These are phyloP conservation scores for Magallana gigas DNA, from an alignment of 1,140 invertebrate genomes.

Conservation along the genomic window DNA sequence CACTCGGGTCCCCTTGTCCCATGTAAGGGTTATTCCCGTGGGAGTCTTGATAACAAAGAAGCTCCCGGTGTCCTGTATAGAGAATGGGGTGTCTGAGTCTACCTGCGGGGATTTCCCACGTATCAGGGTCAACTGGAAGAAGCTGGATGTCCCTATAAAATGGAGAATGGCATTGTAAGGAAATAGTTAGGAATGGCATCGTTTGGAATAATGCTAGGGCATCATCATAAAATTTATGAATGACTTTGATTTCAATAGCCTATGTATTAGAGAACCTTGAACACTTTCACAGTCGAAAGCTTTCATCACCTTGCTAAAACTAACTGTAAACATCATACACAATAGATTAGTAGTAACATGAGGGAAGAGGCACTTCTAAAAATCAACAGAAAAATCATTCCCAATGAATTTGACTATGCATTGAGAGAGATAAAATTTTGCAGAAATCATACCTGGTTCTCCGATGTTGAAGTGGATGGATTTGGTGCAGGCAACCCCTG, in stretches of 20 bases:
- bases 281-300: background rate
- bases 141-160: slow-evolving; percentile 64
- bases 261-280: background rate
- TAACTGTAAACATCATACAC: background rate
- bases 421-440: background rate
- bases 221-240: no score
- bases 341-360: background rate
- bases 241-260: no score
- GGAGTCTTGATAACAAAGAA: slow-evolving; percentile 89
- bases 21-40: slow-evolving; percentile 89
- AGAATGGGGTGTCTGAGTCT: slow-evolving; percentile 77
- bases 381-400: background rate
- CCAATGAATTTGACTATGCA: no score
- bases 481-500: slow-evolving; percentile 92
- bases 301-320: background rate
- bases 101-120: slow-evolving; percentile 70
- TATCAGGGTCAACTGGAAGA: slow-evolving; percentile 72
- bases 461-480: slow-evolving; percentile 85
- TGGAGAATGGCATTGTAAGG: no score
- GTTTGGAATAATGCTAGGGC: no score
- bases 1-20: slow-evolving; percentile 91
- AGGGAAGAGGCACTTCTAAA: background rate
- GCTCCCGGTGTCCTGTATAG: slow-evolving; percentile 84
- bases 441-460: slow-evolving; percentile 54
- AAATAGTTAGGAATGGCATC: no score